Evolutionary conservation across 2,113 vertebrate species (phyloP).

Genomic region (Sylvilagus bachmani): DNA sequence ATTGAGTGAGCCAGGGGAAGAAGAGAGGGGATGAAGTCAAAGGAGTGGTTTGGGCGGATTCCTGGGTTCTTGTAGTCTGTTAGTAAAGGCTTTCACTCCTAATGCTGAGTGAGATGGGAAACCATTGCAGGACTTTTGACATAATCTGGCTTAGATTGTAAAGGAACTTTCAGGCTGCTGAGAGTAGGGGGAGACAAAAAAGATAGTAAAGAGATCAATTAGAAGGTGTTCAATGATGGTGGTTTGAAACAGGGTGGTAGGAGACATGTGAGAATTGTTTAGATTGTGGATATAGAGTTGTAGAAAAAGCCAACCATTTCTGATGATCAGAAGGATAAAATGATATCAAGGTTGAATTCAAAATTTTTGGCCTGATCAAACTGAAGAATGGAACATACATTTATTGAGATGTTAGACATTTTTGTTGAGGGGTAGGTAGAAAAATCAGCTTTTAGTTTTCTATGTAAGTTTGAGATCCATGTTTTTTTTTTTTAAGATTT

Average conservation of each 20-base stretch:
- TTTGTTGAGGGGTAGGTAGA: not conserved
- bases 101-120: constrained; percentile 1
- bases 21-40: not conserved
- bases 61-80: not conserved
- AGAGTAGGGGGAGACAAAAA: not conserved
- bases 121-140: not conserved
- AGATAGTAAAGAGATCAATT: not conserved
- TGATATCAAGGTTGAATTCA: not conserved
- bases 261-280: not conserved
- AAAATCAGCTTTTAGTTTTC: constrained; percentile 41
- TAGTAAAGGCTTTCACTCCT: constrained; percentile 15
- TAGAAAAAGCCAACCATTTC: not conserved
- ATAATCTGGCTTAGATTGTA: constrained; percentile 56
- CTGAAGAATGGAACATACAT: constrained; percentile 23
- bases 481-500: too few relatives aligned
- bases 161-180: not conserved
- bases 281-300: not conserved
- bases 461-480: not conserved
- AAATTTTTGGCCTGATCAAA: not conserved
- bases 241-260: not conserved
- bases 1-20: not conserved
- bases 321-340: not conserved
- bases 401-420: constrained; percentile 46
- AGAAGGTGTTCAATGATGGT: not conserved
- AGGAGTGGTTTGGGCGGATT: not conserved